Conservation (phyloP, 2,113 vertebrate species). For the Ramphastos sulfuratus region DNA sequence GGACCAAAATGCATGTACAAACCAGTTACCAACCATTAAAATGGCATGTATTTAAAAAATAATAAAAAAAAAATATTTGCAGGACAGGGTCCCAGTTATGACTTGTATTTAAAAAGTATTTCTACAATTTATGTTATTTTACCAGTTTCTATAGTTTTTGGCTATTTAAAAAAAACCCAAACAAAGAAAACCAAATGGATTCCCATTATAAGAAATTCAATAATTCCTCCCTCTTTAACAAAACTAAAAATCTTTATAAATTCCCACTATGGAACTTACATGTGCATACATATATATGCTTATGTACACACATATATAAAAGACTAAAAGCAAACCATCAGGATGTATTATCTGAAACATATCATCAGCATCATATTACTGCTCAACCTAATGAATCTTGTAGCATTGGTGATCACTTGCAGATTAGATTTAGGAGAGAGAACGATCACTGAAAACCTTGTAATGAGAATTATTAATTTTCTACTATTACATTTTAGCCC, state of each 20-base stretch:
- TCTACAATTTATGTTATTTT: background rate
- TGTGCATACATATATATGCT: background rate
- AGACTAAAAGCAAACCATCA: background rate
- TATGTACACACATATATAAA: background rate
- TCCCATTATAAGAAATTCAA: background rate
- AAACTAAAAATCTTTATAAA: background rate
- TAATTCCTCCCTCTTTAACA: background rate
- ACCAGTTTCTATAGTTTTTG: background rate
- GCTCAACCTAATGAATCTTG: background rate
- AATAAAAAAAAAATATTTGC: background rate
- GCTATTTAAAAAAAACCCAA: background rate
- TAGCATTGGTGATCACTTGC: background rate
- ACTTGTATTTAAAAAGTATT: background rate
- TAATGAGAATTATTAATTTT: slow-evolving; percentile 9
- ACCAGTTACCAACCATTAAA: background rate
- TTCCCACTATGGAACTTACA: background rate
- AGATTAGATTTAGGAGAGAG: slow-evolving; percentile 20
- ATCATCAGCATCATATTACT: background rate
- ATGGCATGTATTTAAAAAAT: background rate
- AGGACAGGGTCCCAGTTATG: background rate
- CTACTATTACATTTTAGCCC: background rate
- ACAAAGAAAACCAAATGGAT: background rate
- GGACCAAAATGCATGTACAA: background rate
- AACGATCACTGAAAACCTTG: background rate
- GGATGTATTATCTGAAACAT: background rate